Percentiles rank a stretch among this genome's conserved stretches.
Evolutionary conservation across 2,888 invertebrate species (phyloP).

Genomic region (Drosophila gaucha): DNA sequence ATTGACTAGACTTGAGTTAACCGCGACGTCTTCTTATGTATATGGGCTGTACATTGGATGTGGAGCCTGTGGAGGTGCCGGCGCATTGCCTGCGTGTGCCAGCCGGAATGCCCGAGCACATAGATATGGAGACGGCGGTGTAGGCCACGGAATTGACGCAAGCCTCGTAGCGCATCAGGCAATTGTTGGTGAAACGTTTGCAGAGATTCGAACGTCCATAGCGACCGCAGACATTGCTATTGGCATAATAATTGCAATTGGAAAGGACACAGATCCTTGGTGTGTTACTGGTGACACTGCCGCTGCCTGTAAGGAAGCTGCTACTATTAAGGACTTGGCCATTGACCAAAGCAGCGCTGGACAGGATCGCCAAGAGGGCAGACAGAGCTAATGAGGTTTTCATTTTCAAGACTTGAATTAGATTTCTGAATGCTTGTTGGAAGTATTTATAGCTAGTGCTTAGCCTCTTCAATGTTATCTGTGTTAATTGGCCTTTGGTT

Average conservation of each 20-base stretch:
- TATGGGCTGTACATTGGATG: conserved; percentile 40
- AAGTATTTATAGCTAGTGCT: conserved; percentile 34
- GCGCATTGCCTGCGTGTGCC: conserved; percentile 46
- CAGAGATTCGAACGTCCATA: conserved; percentile 61
- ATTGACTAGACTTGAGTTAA: conserved; percentile 12
- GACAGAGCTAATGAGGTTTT: conserved; percentile 32
- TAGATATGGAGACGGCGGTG: conserved; percentile 22
- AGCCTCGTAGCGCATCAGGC: conserved; percentile 36
- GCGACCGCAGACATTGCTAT: conserved; percentile 42
- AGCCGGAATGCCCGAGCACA: conserved; percentile 40
- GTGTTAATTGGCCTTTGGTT: conserved; percentile 4
- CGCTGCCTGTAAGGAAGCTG: neutral
- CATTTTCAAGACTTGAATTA: conserved; percentile 39
- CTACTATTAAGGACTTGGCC: conserved; percentile 1
- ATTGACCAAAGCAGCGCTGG: neutral
- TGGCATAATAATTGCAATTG: conserved; percentile 34
- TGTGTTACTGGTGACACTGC: conserved; percentile 7
- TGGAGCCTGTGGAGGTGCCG: conserved; percentile 12
- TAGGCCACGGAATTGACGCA: conserved; percentile 39
- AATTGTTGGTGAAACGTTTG: conserved; percentile 54
- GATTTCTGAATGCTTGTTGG: neutral
- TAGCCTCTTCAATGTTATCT: neutral
- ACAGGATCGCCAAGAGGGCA: conserved; percentile 37
- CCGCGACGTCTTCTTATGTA: conserved; percentile 43
- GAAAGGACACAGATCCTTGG: conserved; percentile 41